Evolutionary conservation across 92 coral and sea anemone species (phyloP), one percentile per base, ranked within the genome.

Genomic region (Epizoanthus scotinus): DNA sequence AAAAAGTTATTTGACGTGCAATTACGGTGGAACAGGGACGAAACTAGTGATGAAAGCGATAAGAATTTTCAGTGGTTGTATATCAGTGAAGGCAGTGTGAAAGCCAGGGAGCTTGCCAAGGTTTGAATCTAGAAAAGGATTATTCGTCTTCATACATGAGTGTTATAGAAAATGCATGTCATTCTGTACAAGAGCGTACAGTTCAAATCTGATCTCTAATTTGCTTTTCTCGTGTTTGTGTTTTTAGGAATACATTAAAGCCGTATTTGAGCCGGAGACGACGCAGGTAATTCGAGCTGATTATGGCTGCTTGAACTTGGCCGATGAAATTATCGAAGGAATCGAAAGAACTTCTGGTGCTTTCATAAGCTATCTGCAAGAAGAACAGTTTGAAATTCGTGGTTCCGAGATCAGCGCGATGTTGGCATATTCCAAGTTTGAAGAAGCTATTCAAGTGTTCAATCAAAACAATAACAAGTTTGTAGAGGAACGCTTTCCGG

Each of bases 241-340:
- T 84, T 82, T 79, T 56, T 70, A 93, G 97, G 94, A 93, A 60
- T 93, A 93, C 58, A 88, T 93, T 71, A 87, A 87, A 38, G 91
- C 87, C 6, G 92, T 90, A 22, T 93, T 93, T 75, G 64, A 63
- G 52, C 86, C 95, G 19, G 86, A 81, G 77, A 77, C 78, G 34
- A 75, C 66, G 25, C 81, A 75, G 40, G 81, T 75, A 31, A 38
- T 75, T 27, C 38, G 38, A 9, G 81, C 81, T 13, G 81, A 75
- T 60, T 75, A 75, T 75, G 81, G 69, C 81, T 75, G 68, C 40
- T 60, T 75, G 68, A 75, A 75, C 81, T 75, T 75, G 63, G 67
- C 68, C 19, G 81, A 36, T 75, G 81, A 75, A 50, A 75, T 75
- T 56, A n/a, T n/a, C n/a, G 93, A 89, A 54, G 86, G 75, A 59